These are phyloP conservation scores for Drosophila willistoni DNA, from an alignment of 1,140 invertebrate species.

Conservation along the genomic window DNA sequence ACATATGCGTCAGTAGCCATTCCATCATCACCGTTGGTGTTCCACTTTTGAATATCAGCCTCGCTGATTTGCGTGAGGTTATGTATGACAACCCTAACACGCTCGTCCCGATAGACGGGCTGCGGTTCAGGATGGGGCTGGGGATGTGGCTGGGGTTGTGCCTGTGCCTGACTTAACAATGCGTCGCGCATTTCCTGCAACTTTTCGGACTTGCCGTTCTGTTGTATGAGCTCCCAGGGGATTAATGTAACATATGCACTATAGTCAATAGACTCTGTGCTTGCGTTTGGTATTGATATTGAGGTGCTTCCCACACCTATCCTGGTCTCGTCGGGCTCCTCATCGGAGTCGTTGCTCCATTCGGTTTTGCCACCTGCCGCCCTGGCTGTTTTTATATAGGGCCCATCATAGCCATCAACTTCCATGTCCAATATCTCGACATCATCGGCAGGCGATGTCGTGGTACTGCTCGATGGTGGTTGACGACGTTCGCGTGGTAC, in stretches of 20 bases:
- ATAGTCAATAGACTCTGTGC: constrained; percentile 60
- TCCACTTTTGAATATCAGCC: constrained; percentile 72
- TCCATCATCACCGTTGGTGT: constrained; percentile 38
- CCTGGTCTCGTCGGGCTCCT: constrained; percentile 28
- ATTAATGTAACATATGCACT: constrained; percentile 69
- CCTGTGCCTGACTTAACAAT: constrained; percentile 46
- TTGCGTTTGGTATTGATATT: constrained; percentile 24
- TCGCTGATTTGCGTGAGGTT: constrained; percentile 82
- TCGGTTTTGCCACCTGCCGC: constrained; percentile 54
- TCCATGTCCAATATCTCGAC: constrained; percentile 73
- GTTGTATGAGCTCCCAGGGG: constrained; percentile 78
- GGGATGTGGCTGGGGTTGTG: constrained; percentile 4
- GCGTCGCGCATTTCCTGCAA: constrained; percentile 66
- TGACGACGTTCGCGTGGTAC: constrained; percentile 68
- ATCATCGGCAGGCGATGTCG: constrained; percentile 54
- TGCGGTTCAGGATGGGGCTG: constrained; percentile 26
- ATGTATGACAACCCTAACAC: constrained; percentile 84
- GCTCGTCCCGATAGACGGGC: constrained; percentile 59
- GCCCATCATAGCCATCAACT: constrained; percentile 33
- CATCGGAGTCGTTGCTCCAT: constrained; percentile 63
- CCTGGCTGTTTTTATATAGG: constrained; percentile 56
- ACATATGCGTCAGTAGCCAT: constrained; percentile 65
- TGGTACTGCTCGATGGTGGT: constrained; percentile 25
- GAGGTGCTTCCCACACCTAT: constrained; percentile 23
- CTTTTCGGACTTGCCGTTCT: constrained; percentile 73